Evolutionary conservation across 1,140 invertebrate genomes (phyloP).

Genomic region (Scaptomyza graminum): DNA sequence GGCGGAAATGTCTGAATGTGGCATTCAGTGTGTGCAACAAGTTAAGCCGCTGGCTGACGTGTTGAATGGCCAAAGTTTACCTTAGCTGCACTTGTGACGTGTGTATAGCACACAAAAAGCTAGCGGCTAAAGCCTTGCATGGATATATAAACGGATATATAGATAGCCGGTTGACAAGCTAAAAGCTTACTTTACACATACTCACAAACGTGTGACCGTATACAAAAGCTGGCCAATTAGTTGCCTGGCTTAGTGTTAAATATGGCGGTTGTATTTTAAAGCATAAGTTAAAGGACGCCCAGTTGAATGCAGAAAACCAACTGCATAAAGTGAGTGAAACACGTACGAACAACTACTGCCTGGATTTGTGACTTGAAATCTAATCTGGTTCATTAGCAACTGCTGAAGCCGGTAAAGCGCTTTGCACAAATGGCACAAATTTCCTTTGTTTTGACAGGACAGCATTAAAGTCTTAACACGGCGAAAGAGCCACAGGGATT

Average conservation of each 20-base stretch:
- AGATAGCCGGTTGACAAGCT: conserved; percentile 24
- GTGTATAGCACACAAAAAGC: conserved; percentile 27
- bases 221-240: conserved; percentile 51
- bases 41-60: conserved; percentile 59
- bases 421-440: conserved; percentile 17
- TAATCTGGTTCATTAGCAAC: conserved; percentile 57
- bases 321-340: conserved; percentile 8
- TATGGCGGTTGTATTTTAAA: conserved; percentile 35
- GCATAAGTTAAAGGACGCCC: conserved; percentile 34
- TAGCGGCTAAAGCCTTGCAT: conserved; percentile 41
- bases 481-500: neutral
- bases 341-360: conserved; percentile 10
- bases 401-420: conserved; percentile 31
- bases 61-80: conserved; percentile 62
- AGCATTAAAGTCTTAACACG: conserved; percentile 3
- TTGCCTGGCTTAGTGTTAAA: conserved; percentile 40
- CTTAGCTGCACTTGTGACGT: conserved; percentile 58
- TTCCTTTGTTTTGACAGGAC: conserved; percentile 4
- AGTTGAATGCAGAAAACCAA: neutral
- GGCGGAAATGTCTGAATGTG: conserved; percentile 7
- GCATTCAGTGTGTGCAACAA: conserved; percentile 52
- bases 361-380: conserved; percentile 30
- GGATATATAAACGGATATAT: conserved; percentile 30
- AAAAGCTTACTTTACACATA: neutral
- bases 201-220: neutral